These are phyloP conservation scores for Iselma pallidipennis DNA, from an alignment of 2,888 invertebrate genomes.

Conservation along the genomic window DNA sequence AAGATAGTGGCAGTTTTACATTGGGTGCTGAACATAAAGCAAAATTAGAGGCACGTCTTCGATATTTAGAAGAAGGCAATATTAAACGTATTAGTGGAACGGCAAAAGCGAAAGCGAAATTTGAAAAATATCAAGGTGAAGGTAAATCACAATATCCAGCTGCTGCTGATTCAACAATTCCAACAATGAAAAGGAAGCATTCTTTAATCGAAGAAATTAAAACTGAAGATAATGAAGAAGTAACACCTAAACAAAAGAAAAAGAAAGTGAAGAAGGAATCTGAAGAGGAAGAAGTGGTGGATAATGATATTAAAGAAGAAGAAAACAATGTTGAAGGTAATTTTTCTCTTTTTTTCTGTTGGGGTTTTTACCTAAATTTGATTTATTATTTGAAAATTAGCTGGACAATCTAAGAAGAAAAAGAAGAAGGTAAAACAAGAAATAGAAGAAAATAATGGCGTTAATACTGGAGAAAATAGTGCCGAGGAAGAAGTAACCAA, in stretches of 20 bases:
- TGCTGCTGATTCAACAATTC: conserved; percentile 81
- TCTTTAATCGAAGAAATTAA: conserved; percentile 55
- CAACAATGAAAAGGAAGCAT: conserved; percentile 65
- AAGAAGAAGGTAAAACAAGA: conserved; percentile 36
- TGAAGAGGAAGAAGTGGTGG: conserved; percentile 35
- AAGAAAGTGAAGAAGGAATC: conserved; percentile 47
- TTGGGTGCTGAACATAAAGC: conserved; percentile 89
- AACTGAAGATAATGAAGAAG: conserved; percentile 38
- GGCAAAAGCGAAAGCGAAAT: conserved; percentile 85
- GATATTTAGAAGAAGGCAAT: conserved; percentile 85
- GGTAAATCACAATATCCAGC: conserved; percentile 83
- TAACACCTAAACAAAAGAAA: conserved; percentile 46
- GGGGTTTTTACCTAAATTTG: background rate
- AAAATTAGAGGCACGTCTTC: conserved; percentile 79
- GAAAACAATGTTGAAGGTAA: conserved; percentile 31
- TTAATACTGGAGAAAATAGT: conserved; percentile 2
- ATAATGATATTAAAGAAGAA: conserved; percentile 30
- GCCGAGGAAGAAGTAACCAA: conserved; percentile 20
- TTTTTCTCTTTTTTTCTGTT: background rate
- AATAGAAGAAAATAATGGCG: conserved; percentile 33
- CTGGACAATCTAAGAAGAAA: conserved; percentile 28
- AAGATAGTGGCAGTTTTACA: conserved; percentile 75
- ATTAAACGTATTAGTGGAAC: conserved; percentile 82
- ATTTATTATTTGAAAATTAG: background rate
- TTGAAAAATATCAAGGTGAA: conserved; percentile 90